Percentiles rank a stretch among this genome's conserved stretches.
Conservation (phyloP, 2,888 invertebrate species). For the Parascotia fuliginaria region DNA sequence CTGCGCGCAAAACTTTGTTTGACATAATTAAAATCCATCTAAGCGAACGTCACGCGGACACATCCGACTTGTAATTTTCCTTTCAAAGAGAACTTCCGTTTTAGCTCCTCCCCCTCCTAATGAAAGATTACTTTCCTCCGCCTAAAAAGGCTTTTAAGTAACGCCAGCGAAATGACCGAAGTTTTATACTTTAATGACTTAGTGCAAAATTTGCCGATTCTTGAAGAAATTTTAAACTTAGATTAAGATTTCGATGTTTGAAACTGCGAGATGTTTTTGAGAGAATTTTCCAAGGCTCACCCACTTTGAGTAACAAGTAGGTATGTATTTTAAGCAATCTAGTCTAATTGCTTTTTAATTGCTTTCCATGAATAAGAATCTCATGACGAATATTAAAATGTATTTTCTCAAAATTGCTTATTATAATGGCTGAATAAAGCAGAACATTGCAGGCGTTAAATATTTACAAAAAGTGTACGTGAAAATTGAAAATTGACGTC, state of each 20-base stretch:
- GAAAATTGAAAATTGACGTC: no score
- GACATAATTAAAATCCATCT: conserved; percentile 85
- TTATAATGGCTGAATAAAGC: conserved; percentile 27
- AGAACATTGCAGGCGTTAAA: conserved; percentile 6
- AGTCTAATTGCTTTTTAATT: conserved; percentile 84
- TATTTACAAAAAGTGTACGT: neutral
- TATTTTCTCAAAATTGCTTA: conserved; percentile 36
- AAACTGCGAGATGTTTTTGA: conserved; percentile 78
- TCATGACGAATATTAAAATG: conserved; percentile 45
- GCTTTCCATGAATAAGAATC: conserved; percentile 68
- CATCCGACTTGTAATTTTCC: conserved; percentile 84
- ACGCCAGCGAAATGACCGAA: conserved; percentile 84
- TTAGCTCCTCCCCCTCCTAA: conserved; percentile 83
- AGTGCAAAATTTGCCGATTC: conserved; percentile 85
- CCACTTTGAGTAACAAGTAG: conserved; percentile 72
- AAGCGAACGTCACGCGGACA: conserved; percentile 69
- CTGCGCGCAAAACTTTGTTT: conserved; percentile 74
- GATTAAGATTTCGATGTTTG: conserved; percentile 84
- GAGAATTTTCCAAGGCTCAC: conserved; percentile 67
- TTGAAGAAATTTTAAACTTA: conserved; percentile 85
- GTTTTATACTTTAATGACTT: conserved; percentile 86
- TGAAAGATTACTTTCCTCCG: conserved; percentile 85
- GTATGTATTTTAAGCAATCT: conserved; percentile 80
- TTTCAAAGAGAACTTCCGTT: conserved; percentile 86
- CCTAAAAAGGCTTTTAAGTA: conserved; percentile 86